Conservation (phyloP, 2,888 invertebrate genomes). For the Leucania comma region DNA sequence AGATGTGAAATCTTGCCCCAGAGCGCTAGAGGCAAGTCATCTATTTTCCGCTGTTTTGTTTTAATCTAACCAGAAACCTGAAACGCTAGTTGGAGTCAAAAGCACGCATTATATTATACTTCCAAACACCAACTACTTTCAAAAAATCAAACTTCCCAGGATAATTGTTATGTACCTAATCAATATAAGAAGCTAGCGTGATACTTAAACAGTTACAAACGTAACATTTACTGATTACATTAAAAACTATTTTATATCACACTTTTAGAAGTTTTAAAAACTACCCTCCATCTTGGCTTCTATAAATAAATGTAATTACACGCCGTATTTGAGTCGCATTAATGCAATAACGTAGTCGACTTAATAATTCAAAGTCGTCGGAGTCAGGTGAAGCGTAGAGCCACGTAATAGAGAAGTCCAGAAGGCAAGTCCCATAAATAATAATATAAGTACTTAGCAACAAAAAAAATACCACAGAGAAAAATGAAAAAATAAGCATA, state of each 20-base stretch:
- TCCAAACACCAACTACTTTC: neutral
- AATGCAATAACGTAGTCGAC: slow-evolving; percentile 67
- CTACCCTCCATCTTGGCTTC: slow-evolving; percentile 25
- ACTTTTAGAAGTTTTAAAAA: slow-evolving; percentile 4
- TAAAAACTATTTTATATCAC: neutral
- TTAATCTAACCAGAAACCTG: too few relatives aligned
- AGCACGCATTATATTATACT: neutral
- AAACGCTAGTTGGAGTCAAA: too few relatives aligned
- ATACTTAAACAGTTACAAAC: neutral
- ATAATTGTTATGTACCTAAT: neutral
- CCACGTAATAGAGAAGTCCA: slow-evolving; percentile 22
- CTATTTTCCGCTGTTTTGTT: too few relatives aligned
- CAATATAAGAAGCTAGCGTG: too few relatives aligned
- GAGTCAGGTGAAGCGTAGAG: slow-evolving; percentile 42
- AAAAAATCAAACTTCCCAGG: neutral
- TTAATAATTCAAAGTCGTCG: slow-evolving; percentile 70
- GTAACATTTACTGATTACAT: neutral
- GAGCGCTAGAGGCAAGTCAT: too few relatives aligned
- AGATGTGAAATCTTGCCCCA: too few relatives aligned
- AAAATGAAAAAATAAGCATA: too few relatives aligned
- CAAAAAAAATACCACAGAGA: too few relatives aligned
- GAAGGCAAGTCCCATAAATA: slow-evolving; percentile 10
- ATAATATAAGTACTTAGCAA: too few relatives aligned
- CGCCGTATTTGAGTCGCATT: slow-evolving; percentile 51
- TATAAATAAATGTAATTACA: slow-evolving; percentile 42